Evolutionary conservation across 1,140 invertebrate genomes (phyloP).

Genomic region (Apis dorsata): DNA sequence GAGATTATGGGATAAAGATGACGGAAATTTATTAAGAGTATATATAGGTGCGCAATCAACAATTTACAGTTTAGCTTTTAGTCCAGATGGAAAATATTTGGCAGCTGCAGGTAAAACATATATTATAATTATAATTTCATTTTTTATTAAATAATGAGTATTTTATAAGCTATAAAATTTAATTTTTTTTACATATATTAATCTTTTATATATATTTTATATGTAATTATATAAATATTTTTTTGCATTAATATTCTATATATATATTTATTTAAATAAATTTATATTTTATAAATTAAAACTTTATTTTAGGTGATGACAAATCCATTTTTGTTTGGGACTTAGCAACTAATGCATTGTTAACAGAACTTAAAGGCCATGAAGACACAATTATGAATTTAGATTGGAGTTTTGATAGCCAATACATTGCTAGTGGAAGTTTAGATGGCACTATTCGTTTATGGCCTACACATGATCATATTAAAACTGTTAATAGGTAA

Average conservation of each 20-base stretch:
- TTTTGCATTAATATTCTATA: no score
- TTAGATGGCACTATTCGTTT: conserved; percentile 82
- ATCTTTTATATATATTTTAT: no score
- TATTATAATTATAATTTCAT: not conserved
- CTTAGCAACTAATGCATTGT: conserved; percentile 82
- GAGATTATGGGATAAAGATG: conserved; percentile 86
- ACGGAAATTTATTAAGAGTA: conserved; percentile 82
- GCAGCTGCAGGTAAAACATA: conserved; percentile 83
- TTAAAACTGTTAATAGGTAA: conserved; percentile 78
- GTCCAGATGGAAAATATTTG: conserved; percentile 85
- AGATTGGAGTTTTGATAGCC: conserved; percentile 83
- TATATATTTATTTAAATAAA: not conserved
- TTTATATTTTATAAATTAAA: conserved; percentile 7
- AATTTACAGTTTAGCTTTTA: conserved; percentile 84
- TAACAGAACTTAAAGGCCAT: conserved; percentile 84
- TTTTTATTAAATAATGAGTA: not conserved
- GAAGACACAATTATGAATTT: conserved; percentile 83
- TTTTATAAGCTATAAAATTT: not conserved
- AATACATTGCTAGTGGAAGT: conserved; percentile 83
- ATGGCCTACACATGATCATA: conserved; percentile 81
- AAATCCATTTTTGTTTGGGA: conserved; percentile 86
- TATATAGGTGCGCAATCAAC: conserved; percentile 83
- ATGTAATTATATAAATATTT: no score
- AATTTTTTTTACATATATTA: no score
- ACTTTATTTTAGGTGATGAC: conserved; percentile 82